Percentiles rank a stretch among this genome's conserved stretches.
These are phyloP conservation scores for Tribolium freemani DNA, from an alignment of 2,888 invertebrate species.

Conservation along the genomic window DNA sequence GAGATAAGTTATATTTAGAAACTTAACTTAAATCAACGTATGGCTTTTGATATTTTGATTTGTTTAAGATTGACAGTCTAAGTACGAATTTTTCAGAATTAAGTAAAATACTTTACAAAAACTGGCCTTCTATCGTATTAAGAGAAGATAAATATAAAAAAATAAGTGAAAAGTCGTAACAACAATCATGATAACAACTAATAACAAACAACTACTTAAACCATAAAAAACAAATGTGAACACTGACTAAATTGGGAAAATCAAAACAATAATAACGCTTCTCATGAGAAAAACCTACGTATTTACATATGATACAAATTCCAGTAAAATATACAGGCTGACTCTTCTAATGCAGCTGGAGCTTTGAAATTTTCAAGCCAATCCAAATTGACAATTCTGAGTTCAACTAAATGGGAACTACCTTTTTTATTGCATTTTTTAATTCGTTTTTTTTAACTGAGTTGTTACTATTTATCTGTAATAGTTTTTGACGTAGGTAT, in stretches of 20 bases:
- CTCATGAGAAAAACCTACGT: conserved; percentile 50
- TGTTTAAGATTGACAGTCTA: conserved; percentile 25
- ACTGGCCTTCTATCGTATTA: conserved; percentile 54
- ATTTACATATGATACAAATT: conserved; percentile 62
- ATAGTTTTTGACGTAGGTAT: too few species aligned
- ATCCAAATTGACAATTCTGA: too few species aligned
- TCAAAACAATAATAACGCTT: conserved; percentile 47
- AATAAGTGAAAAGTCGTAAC: conserved; percentile 50
- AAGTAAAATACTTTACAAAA: conserved; percentile 54
- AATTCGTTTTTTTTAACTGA: too few species aligned
- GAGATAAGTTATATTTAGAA: conserved; percentile 24
- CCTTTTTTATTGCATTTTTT: too few species aligned
- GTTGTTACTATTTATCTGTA: too few species aligned
- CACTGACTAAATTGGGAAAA: conserved; percentile 54
- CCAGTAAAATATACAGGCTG: conserved; percentile 56
- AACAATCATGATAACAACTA: conserved; percentile 57
- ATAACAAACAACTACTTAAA: conserved; percentile 63
- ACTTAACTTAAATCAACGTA: conserved; percentile 37
- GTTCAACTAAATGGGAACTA: too few species aligned
- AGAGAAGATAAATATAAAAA: conserved; percentile 53
- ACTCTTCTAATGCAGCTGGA: too few species aligned
- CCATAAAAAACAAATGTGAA: conserved; percentile 58
- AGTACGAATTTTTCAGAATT: conserved; percentile 45
- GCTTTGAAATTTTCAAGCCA: too few species aligned
- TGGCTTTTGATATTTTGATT: conserved; percentile 24